Percentiles rank a stretch among this genome's conserved stretches.
These are phyloP conservation scores for Discoglossus pictus DNA, from an alignment of 2,797 vertebrate genomes.

Conservation along the genomic window DNA sequence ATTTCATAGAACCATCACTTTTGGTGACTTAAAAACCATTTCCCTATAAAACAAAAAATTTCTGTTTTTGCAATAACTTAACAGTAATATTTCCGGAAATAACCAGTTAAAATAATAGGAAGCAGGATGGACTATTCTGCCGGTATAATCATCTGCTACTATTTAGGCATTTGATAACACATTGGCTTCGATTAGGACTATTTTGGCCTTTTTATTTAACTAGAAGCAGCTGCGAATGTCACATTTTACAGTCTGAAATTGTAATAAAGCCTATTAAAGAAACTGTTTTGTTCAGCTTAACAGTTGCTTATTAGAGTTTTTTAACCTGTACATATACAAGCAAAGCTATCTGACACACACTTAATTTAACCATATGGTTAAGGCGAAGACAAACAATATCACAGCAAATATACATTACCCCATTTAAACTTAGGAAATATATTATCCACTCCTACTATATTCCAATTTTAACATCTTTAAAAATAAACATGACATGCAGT, in stretches of 20 bases:
- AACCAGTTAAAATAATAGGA: no score
- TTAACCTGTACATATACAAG: conserved; percentile 32
- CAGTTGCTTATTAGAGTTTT: not conserved
- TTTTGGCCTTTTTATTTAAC: conserved; percentile 43
- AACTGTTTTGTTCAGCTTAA: conserved; percentile 30
- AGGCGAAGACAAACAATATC: conserved; percentile 40
- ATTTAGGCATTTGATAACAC: conserved; percentile 44
- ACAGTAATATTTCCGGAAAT: no score
- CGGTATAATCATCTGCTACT: not conserved
- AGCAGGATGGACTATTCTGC: not conserved
- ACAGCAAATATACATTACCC: conserved; percentile 24
- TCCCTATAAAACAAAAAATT: no score
- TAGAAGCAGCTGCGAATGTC: conserved; percentile 40
- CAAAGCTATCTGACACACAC: conserved; percentile 30
- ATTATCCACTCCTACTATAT: not conserved
- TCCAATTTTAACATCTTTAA: not conserved
- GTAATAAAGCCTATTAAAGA: not conserved
- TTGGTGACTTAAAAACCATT: no score
- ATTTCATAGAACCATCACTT: no score
- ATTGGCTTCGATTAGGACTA: conserved; percentile 42
- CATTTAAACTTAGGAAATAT: conserved; percentile 24
- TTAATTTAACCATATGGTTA: conserved; percentile 43
- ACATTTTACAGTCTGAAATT: conserved; percentile 13
- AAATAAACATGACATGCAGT: conserved; percentile 2
- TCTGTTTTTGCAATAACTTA: no score